Base-by-base conservation (phyloP, 2,113 vertebrate species). In the Cynopterus brachyotis region DNA sequence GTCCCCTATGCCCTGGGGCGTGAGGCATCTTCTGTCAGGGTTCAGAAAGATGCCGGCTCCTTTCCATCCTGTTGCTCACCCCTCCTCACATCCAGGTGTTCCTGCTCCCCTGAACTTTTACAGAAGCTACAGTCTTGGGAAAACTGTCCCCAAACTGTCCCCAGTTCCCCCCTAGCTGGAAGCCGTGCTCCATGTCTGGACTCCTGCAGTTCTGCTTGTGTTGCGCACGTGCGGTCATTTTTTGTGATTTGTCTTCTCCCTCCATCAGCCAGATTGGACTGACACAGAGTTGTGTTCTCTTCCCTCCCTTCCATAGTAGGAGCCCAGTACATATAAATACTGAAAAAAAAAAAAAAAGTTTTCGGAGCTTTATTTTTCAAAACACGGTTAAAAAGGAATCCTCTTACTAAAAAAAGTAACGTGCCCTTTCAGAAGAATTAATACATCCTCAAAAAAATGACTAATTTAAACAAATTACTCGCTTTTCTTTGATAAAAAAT, bases 401-500 rank as follows among this genome's bases (percentile, higher is more conserved):
- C 53, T 6, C 80, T 66, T 86, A 59, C 47, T 70, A 22, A 80
- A 92, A 92, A 89, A 81, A 93, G 45, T 64, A 50, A n/a, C 16
- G 20, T 72, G 53, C 20, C 35, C 12, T 50, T 73, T 64, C 26
- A 73, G 64, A 93, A 60, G 85, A 88, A 42, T 57, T 50, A 81
- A 35, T 64, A 17, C 17, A 53, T 47, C 55, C 47, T 10, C 37
- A 87, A 26, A 59, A 75, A 28, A 26, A 6, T 88, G 16, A 42
- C 28, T 78, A 37, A 40, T 91, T 91, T 40, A 91, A 93, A 81
- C 12, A 67, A 50, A 86, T 69, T 92, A 26, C 59, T 94, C 91
- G 53, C 67, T 79, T 66, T 94, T 62, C 45, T 88, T 95, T 81
- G 19, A 76, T 26, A 60, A 60, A 60, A 24, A 59, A 8, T 22